Evolutionary conservation across 2,113 vertebrate genomes (phyloP).

Genomic region (Megatriorchis doriae): DNA sequence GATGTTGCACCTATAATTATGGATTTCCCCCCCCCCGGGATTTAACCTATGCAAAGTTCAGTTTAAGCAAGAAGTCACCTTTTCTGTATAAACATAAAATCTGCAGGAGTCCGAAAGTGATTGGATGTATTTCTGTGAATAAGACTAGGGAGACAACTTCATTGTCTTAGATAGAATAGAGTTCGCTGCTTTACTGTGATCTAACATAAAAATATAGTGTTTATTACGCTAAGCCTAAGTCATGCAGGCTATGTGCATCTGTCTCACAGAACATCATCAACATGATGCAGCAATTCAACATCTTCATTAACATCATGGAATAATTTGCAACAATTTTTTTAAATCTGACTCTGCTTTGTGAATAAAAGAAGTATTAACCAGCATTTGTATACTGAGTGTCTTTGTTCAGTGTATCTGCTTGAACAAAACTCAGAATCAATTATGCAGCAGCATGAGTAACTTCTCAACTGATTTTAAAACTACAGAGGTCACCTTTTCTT

Average conservation of each 20-base stretch:
- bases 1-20: constrained; percentile 22
- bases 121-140: background rate
- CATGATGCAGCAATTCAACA: background rate
- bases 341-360: background rate
- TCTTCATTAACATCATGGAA: background rate
- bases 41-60: background rate
- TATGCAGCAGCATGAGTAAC: background rate
- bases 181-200: background rate
- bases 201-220: background rate
- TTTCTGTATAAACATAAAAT: background rate
- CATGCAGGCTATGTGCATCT: background rate
- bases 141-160: background rate
- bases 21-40: background rate
- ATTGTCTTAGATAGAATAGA: background rate
- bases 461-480: background rate
- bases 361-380: background rate
- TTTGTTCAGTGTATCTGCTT: background rate
- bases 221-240: background rate
- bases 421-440: background rate
- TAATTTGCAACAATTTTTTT: background rate
- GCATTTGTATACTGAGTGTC: background rate
- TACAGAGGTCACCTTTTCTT: background rate
- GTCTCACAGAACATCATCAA: background rate
- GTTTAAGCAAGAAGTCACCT: constrained; percentile 8
- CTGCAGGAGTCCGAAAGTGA: background rate